Evolutionary conservation across 2,888 invertebrate species (phyloP).

Genomic region (Aethes cnicana): DNA sequence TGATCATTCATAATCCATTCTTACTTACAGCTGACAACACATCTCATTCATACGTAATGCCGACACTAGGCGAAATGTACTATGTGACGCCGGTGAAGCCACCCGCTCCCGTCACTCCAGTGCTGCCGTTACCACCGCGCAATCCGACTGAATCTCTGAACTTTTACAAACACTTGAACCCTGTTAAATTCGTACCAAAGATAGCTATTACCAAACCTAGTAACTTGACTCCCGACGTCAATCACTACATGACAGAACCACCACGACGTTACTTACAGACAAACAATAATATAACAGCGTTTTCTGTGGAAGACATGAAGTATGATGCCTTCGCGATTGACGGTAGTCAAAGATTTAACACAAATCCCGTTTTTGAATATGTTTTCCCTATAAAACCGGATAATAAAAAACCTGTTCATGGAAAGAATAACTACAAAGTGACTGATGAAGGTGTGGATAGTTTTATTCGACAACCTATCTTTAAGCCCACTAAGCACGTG

Average conservation of each 20-base stretch:
- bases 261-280: neutral
- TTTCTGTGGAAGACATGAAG: neutral
- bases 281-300: neutral
- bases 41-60: constrained; percentile 49
- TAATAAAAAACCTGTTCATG: neutral
- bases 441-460: constrained; percentile 45
- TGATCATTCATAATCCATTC: constrained; percentile 45
- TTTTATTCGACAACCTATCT: constrained; percentile 35
- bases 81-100: constrained; percentile 61
- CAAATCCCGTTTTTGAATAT: neutral
- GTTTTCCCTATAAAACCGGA: neutral
- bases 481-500: constrained; percentile 27
- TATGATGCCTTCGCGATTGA: neutral
- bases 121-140: constrained; percentile 47
- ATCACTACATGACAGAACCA: neutral
- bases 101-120: constrained; percentile 41
- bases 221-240: too few species aligned
- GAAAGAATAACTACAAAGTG: constrained; percentile 17
- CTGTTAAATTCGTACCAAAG: constrained; percentile 54
- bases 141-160: constrained; percentile 51
- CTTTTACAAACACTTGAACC: constrained; percentile 51
- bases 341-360: neutral
- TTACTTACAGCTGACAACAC: constrained; percentile 69
- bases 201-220: constrained; percentile 43
- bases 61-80: constrained; percentile 47